These are phyloP conservation scores for Frieseomelitta varia DNA, from an alignment of 1,140 invertebrate genomes.

Conservation along the genomic window DNA sequence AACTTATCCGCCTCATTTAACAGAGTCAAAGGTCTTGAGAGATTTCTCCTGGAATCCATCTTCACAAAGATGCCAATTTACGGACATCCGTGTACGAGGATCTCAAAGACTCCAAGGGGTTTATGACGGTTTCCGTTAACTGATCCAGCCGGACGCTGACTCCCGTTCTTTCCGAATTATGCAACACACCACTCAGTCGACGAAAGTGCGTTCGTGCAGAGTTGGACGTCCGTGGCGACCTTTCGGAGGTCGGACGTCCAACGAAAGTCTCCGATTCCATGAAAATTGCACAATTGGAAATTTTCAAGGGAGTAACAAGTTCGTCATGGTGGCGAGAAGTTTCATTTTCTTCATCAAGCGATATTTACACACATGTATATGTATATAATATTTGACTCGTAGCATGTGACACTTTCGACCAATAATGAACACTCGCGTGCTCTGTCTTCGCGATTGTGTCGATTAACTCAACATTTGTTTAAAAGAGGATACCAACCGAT, in stretches of 20 bases:
- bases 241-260: constrained; percentile 40
- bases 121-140: constrained; percentile 34
- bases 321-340: background rate
- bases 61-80: background rate
- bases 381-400: background rate
- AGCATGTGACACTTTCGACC: background rate
- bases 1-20: too few relatives aligned
- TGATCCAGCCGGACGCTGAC: background rate
- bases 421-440: background rate
- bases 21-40: background rate
- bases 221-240: background rate
- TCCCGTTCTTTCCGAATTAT: constrained; percentile 30
- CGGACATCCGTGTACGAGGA: background rate
- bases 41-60: too few relatives aligned
- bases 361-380: background rate
- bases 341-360: background rate
- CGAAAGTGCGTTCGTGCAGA: background rate
- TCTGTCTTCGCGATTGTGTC: background rate
- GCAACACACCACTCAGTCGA: constrained; percentile 24
- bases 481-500: background rate
- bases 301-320: background rate
- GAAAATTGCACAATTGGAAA: constrained; percentile 43
- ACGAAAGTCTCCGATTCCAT: constrained; percentile 36
- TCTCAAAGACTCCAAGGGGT: background rate
- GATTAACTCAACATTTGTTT: background rate